These are phyloP conservation scores for Lasioglossum marginatum DNA, from an alignment of 2,888 invertebrate species.

Conservation along the genomic window DNA sequence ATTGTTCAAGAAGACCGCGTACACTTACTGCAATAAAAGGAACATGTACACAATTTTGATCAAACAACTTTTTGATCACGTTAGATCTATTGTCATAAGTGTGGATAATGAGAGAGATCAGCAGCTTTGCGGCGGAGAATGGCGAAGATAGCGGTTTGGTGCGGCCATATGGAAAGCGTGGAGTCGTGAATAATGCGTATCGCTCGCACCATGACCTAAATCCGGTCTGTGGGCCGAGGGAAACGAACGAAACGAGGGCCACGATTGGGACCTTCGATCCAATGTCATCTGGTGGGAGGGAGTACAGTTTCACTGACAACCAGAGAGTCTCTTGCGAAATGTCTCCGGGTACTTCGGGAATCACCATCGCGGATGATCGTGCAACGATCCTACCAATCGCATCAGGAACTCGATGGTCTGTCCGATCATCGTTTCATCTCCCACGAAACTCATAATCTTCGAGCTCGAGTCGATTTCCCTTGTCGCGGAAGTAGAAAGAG, in stretches of 20 bases:
- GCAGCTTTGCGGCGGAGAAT: neutral
- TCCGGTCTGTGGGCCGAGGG: slow-evolving; percentile 55
- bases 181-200: slow-evolving; percentile 66
- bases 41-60: too few species aligned
- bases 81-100: neutral
- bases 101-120: neutral
- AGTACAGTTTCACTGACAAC: slow-evolving; percentile 31
- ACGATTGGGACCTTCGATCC: slow-evolving; percentile 66
- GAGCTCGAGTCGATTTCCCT: slow-evolving; percentile 39
- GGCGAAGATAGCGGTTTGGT: slow-evolving; percentile 14
- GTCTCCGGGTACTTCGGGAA: neutral
- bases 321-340: neutral
- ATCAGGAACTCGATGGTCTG: neutral
- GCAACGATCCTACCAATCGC: slow-evolving; percentile 18
- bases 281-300: slow-evolving; percentile 59
- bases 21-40: too few species aligned
- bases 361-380: slow-evolving; percentile 5
- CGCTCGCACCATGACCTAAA: slow-evolving; percentile 68
- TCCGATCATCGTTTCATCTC: slow-evolving; percentile 33
- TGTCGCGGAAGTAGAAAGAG: slow-evolving; percentile 39
- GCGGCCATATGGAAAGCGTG: slow-evolving; percentile 60
- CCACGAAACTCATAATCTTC: slow-evolving; percentile 36
- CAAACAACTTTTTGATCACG: neutral
- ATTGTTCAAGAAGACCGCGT: too few species aligned
- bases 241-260: slow-evolving; percentile 59